Base-by-base conservation (phyloP, 2,888 invertebrate genomes). In the Ophonus ardosiacus region DNA sequence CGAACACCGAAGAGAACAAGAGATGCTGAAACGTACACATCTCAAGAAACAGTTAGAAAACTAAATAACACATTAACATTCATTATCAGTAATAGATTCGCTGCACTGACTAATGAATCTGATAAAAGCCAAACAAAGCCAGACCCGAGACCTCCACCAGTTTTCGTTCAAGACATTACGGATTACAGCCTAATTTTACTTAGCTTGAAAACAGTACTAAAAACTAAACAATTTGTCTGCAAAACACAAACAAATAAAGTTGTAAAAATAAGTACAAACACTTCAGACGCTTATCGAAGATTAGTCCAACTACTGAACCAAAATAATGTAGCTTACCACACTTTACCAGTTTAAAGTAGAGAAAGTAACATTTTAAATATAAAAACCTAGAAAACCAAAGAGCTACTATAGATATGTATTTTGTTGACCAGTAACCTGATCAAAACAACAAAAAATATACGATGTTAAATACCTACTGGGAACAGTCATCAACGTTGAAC, bases 321-420 rank as follows among this genome's bases (percentile, higher is more conserved):
- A 13, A 79, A 84, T 59, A 78, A 79, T 0, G 76, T 86, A 5
- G 81, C 83, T 5, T 85, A 86, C 43, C 81, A 86, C 68, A 86
- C 86, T 0, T 0, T 87, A 86, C 65, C 86, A 86, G 79, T 21
- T 24, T 31, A 86, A 86, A 68, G 63, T 86, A 84, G 82, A 87
- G 0, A 85, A 63, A 51, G 59, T 3, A 15, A 59, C 13, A 15
- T 59, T n/a, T 0, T 13, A 13, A 59, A 59, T 17, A 1, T 59
- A 59, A 13, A 7, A 15, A 59, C 5, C 15, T 15, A 5, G 59
- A 59, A 59, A 59, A 59, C n/a, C 1, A 59, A 6, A 15, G 15
- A 59, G 1, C 59, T 17, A 13, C 15, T 59, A 15, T n/a, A 3
- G n/a, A n/a, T 7, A 15, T 15, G 15, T 59, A 15, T 17, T 59